A percentile compares a stretch with the other conserved stretches of the same genome.
phyloP scores from a whole-genome alignment of 2,888 invertebrate genomes.

The Andrena dorsata region DNA sequence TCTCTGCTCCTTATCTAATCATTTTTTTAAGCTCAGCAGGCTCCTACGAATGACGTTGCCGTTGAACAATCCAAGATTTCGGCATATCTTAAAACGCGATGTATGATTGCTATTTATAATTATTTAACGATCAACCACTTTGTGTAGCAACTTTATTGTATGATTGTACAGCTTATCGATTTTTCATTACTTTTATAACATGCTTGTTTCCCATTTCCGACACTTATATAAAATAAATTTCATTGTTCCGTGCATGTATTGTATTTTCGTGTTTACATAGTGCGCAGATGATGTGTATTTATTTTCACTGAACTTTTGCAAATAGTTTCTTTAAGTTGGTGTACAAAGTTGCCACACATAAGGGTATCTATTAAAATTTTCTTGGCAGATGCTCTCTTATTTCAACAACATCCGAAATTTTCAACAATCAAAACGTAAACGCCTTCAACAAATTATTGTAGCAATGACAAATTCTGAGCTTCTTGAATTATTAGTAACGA shows the following conservation, averaged over 20 bases:
- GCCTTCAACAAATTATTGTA: constrained; percentile 13
- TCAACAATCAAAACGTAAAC: constrained; percentile 16
- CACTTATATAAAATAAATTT: not conserved
- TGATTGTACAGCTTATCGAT: not conserved
- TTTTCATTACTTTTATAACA: not conserved
- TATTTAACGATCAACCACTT: constrained; percentile 3
- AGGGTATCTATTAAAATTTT: not conserved
- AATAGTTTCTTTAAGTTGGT: not conserved
- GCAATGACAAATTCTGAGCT: constrained; percentile 35
- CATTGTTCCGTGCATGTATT: not conserved
- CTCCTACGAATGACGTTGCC: constrained; percentile 41
- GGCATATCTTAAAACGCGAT: constrained; percentile 5
- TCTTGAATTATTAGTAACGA: constrained; percentile 40
- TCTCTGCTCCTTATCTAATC: constrained; percentile 19
- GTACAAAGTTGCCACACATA: constrained; percentile 31
- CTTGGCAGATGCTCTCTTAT: not conserved
- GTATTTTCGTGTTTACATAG: not conserved
- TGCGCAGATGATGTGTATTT: not conserved
- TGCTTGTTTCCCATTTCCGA: not conserved
- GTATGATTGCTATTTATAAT: constrained; percentile 20
- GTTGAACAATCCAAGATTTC: constrained; percentile 27
- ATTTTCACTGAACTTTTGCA: not conserved
- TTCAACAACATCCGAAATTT: not conserved
- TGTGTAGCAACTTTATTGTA: constrained; percentile 22
- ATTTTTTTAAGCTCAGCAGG: constrained; percentile 29